Evolutionary conservation across 2,113 vertebrate genomes (phyloP), one percentile per base, ranked within the genome.

Genomic region (Boleophthalmus pectinirostris): DNA sequence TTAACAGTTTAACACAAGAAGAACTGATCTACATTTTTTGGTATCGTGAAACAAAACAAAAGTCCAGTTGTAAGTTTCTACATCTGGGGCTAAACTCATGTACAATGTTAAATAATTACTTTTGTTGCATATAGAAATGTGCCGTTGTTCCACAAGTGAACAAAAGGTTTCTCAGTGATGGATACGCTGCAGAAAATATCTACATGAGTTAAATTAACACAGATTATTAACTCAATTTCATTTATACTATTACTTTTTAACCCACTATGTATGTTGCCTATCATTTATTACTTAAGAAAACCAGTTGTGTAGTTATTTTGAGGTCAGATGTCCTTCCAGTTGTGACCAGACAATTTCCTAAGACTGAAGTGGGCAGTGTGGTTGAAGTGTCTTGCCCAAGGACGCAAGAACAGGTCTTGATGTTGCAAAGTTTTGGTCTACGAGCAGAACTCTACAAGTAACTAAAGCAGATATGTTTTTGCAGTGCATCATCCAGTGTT

Each of bases 51-150:
- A 61, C 56, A 57, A 57, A 57, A 57, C 2, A 67, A 57, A 73
- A 61, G 20, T 73, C 46, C 29, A 73, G 51, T 66, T 33, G 10
- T 69, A 4, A 71, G 7, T 23, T 38, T 11, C 57, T 0, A 54
- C 6, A 5, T 29, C 49, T 72, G 72, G 82, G 58, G 76, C 70
- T 75, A 73, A 65, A 45, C 56, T 58, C 58, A 79, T 78, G 69
- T 87, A 85, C 75, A 87, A 79, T 58, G 63, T 82, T 82, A 56
- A 89, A 87, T 88, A 78, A 90, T 76, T 81, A 84, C 80, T 47
- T 58, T 78, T 0, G 33, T 81, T 87, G 86, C 83, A 29, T 87
- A 88, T 74, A n/a, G 54, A 66, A 57, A 61, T 23, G 66, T 68
- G 69, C 54, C 70, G 54, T 49, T 70, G 49, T 46, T 63, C 20